Evolutionary conservation across 2,113 vertebrate species (phyloP), one percentile per base, ranked within the genome.

Genomic region (Laterallus jamaicensis): DNA sequence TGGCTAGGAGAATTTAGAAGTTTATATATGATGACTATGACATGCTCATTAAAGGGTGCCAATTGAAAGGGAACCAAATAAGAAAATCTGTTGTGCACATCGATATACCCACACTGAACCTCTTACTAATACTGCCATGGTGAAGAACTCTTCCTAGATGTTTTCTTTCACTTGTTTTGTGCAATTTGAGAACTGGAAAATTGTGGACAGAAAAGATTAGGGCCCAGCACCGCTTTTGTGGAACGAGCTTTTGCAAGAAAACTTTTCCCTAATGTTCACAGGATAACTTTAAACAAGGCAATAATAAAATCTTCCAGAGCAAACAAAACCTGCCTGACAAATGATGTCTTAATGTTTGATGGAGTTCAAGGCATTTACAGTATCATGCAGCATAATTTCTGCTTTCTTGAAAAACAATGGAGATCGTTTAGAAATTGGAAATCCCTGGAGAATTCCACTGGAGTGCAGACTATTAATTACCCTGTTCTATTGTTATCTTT

Each of bases 401-500:
- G 74, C 89, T 92, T 96, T 97, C 89, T 97, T 79, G 76, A 93
- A 97, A 97, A 96, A 96, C 92, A 96, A 39, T 56, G 44, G 73
- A 78, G 71, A 88, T 96, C 74, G 56, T 95, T 96, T 96, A 93
- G 86, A 94, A 97, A 97, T 47, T 66, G 92, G 86, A 83, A 97
- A 97, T 97, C 94, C 93, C 92, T 88, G 82, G 91, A 96, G 96
- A 98, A 84, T n/a, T 20, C 77, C 86, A 96, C 12, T 6, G 86
- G 90, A 97, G 89, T 31, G 16, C 47, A 95, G 90, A 86, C 96
- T 97, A 97, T 98, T 98, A 98, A 97, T 98, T 98, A 97, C 93
- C 64, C 68, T 86, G 75, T 94, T 97, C 94, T 96, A 96, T 95
- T 97, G 93, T 97, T 97, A 97, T 97, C 96, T 97, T 97, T 96